A percentile compares a stretch with the other conserved stretches of the same genome.
phyloP scores from a whole-genome alignment of 2,113 vertebrate genomes.

The Oreochromis tanganicae region DNA sequence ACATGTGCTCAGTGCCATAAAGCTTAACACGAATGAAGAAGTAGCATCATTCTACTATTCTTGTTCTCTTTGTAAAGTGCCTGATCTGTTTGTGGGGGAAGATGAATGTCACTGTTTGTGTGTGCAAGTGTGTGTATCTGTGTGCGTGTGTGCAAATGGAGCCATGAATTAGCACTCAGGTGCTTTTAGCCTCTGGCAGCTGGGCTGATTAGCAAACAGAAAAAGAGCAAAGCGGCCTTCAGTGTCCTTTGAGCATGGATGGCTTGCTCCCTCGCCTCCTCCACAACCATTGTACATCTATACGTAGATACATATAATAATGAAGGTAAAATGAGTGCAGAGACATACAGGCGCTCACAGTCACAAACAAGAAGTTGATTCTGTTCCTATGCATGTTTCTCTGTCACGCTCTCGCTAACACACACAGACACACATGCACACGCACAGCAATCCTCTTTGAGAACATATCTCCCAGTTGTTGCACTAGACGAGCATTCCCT shows the following conservation, averaged over 20 bases:
- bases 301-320: not conserved
- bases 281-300: not conserved
- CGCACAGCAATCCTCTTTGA: not conserved
- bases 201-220: constrained; percentile 65
- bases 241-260: constrained; percentile 49
- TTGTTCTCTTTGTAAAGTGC: not conserved
- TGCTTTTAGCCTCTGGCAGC: constrained; percentile 23
- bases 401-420: not conserved
- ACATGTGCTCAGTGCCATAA: not conserved
- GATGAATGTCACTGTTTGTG: not conserved
- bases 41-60: constrained; percentile 5
- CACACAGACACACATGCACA: not conserved
- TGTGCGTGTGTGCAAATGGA: not conserved
- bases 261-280: not conserved
- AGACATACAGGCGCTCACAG: not conserved
- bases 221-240: constrained; percentile 61
- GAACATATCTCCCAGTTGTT: constrained; percentile 72
- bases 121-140: not conserved
- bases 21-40: not conserved
- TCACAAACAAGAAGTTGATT: not conserved
- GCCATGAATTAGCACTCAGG: constrained; percentile 60
- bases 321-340: not conserved
- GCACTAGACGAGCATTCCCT: constrained; percentile 82
- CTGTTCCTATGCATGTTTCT: not conserved
- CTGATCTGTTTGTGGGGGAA: not conserved